Evolutionary conservation across 2,797 vertebrate genomes (phyloP), one percentile per base, ranked within the genome.

Genomic region (Leptodactylus fallax): DNA sequence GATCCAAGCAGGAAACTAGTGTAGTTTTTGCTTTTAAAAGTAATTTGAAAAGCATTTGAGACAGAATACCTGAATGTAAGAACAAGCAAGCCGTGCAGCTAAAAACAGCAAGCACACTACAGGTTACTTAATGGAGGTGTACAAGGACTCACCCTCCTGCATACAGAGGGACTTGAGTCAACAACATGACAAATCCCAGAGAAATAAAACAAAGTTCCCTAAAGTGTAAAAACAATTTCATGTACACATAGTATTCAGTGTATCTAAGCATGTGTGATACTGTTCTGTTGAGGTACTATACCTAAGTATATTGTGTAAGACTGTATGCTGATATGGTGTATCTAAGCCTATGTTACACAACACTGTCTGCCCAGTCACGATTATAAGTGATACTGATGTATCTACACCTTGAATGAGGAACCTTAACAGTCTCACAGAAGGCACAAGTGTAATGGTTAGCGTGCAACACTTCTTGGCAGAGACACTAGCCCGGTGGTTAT

Each of bases 1-100:
- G 82, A 7, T 74, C 55, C 67, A 84, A 84, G 60, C 82, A 84
- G 82, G 82, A 84, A 84, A 55, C 27, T 27, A 16, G 17, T 53
- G 19, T n/a, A 60, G n/a, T 72, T 72, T 84, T 71, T n/a, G n/a
- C n/a, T n/a, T n/a, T n/a, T n/a, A n/a, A n/a, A n/a, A n/a, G n/a
- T n/a, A n/a, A n/a, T n/a, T n/a, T n/a, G n/a, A n/a, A n/a, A n/a
- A n/a, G n/a, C 55, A 72, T 56, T 58, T 27, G 25, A 79, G n/a
- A n/a, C n/a, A n/a, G n/a, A n/a, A n/a, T n/a, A n/a, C n/a, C n/a
- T n/a, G n/a, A n/a, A n/a, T n/a, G n/a, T n/a, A n/a, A n/a, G n/a
- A n/a, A n/a, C n/a, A n/a, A n/a, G n/a, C n/a, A 58, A 53, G 55
- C 14, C 78, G n/a, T n/a, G 25, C 14, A 56, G 53, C 67, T 25